Evolutionary conservation across 1,140 invertebrate species (phyloP).

Genomic region (Pseudomyrmex concolor): DNA sequence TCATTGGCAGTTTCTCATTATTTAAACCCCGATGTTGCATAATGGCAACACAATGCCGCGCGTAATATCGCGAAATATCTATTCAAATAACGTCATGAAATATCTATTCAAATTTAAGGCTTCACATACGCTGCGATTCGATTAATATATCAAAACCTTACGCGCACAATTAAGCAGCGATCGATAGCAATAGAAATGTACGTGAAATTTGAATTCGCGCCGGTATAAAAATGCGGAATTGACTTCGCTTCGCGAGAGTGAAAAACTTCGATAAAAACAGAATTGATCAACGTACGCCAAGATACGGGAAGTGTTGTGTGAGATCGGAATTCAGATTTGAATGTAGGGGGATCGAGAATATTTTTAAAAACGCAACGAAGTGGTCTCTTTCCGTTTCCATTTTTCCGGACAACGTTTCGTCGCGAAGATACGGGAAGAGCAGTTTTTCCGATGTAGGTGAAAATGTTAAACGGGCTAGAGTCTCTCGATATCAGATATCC

Average conservation of each 20-base stretch:
- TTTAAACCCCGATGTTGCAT: constrained; percentile 24
- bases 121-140: not conserved
- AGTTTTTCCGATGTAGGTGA: constrained; percentile 26
- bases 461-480: constrained; percentile 27
- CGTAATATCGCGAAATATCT: constrained; percentile 19
- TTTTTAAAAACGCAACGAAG: constrained; percentile 22
- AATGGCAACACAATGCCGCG: constrained; percentile 1
- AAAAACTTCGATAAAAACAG: not conserved
- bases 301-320: not conserved
- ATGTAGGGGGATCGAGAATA: constrained; percentile 20
- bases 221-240: not conserved
- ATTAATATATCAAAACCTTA: not conserved
- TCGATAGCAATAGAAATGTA: constrained; percentile 4
- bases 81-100: constrained; percentile 36
- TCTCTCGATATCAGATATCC: constrained; percentile 52
- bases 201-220: constrained; percentile 21
- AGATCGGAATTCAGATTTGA: constrained; percentile 10
- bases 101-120: constrained; percentile 27
- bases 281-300: constrained; percentile 10
- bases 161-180: constrained; percentile 6
- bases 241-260: not conserved
- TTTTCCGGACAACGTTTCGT: constrained; percentile 8
- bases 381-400: constrained; percentile 11
- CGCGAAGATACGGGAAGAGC: constrained; percentile 3
- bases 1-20: constrained; percentile 18